These are phyloP conservation scores for Harlomillsia oculata DNA, from an alignment of 1,140 invertebrate genomes.

Conservation along the genomic window DNA sequence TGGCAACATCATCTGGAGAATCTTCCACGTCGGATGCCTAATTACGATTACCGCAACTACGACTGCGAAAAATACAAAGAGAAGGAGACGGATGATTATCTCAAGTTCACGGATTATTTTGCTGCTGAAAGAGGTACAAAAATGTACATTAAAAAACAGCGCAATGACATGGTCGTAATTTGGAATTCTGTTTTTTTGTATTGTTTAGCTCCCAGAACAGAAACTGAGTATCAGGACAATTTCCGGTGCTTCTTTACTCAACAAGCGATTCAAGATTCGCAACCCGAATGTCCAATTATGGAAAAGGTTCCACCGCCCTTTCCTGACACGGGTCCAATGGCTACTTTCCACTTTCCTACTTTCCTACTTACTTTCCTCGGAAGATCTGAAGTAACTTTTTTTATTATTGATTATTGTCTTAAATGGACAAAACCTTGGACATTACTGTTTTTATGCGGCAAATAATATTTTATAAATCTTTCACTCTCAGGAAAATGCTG, in stretches of 20 bases:
- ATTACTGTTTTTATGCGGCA: background rate
- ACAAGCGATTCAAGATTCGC: background rate
- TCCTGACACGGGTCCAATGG: background rate
- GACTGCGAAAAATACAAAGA: constrained; percentile 27
- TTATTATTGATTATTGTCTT: background rate
- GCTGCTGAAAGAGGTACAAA: background rate
- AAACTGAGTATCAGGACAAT: background rate
- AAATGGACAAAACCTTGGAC: background rate
- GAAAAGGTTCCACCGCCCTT: background rate
- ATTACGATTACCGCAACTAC: constrained; percentile 21
- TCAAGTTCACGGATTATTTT: constrained; percentile 4
- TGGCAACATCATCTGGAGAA: constrained; percentile 24
- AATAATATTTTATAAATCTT: background rate
- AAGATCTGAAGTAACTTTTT: background rate
- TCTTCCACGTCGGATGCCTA: background rate
- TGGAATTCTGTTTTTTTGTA: background rate
- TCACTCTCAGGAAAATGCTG: background rate
- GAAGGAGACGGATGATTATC: constrained; percentile 12
- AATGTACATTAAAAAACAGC: no score
- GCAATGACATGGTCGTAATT: background rate
- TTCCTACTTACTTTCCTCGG: background rate
- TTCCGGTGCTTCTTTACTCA: background rate
- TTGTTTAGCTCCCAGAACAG: background rate
- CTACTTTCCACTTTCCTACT: background rate
- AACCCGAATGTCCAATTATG: background rate